Evolutionary conservation across 2,888 invertebrate species (phyloP).

Genomic region (Yponomeuta plumbellus): DNA sequence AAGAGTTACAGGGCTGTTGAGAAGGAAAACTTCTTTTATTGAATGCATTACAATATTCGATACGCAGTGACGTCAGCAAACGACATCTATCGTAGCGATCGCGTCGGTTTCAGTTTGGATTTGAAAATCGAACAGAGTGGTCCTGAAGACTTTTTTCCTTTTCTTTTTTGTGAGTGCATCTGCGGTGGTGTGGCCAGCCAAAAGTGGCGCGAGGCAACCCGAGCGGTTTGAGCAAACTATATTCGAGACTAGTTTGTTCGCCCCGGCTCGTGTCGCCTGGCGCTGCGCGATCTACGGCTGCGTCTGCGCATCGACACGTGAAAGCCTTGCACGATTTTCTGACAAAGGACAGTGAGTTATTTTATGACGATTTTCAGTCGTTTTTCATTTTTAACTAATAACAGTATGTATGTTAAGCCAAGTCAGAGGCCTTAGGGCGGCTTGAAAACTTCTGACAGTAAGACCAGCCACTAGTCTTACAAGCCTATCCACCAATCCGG

Average conservation of each 20-base stretch:
- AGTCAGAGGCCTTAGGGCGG: no score
- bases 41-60: constrained; percentile 13
- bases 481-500: no score
- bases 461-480: no score
- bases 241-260: constrained; percentile 69
- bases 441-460: no score
- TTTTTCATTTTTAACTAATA: background rate
- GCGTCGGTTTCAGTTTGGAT: constrained; percentile 8
- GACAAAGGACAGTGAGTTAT: background rate
- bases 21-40: constrained; percentile 9
- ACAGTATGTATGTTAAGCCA: no score
- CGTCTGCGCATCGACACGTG: constrained; percentile 30
- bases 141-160: constrained; percentile 18
- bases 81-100: constrained; percentile 7
- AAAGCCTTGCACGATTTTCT: constrained; percentile 15
- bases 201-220: constrained; percentile 54
- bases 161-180: constrained; percentile 9
- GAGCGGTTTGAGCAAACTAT: constrained; percentile 76
- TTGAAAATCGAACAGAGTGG: constrained; percentile 16
- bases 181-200: constrained; percentile 21
- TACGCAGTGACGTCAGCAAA: constrained; percentile 11
- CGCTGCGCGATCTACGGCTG: constrained; percentile 34
- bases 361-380: background rate
- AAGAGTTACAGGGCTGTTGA: background rate
- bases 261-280: constrained; percentile 74